These are phyloP conservation scores for Urocyon cinereoargenteus DNA, from an alignment of 2,797 vertebrate genomes.

Conservation along the genomic window DNA sequence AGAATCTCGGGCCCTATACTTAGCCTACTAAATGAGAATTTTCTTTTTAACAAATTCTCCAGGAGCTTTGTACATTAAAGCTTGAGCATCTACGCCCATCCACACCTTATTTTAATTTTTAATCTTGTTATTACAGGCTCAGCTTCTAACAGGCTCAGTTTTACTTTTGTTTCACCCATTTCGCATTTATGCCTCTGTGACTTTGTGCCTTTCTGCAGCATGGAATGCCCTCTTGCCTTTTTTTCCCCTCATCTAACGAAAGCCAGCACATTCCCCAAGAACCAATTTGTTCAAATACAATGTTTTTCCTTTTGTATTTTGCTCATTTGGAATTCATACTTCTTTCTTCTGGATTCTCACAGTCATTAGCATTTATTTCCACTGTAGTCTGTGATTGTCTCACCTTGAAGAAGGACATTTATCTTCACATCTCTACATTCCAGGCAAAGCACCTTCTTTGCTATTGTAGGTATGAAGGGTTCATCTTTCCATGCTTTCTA, in stretches of 20 bases:
- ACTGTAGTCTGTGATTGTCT: background rate
- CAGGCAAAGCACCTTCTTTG: background rate
- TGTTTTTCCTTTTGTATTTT: background rate
- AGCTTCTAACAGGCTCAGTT: background rate
- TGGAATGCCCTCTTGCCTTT: background rate
- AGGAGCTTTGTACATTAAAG: background rate
- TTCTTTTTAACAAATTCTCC: background rate
- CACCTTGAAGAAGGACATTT: background rate
- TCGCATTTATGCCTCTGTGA: background rate
- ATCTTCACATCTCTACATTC: background rate
- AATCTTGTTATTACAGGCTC: background rate
- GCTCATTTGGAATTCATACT: background rate
- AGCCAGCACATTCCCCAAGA: background rate
- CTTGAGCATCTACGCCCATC: background rate
- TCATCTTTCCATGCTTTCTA: background rate
- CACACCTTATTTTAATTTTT: background rate
- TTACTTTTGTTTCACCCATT: background rate
- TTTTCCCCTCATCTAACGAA: background rate
- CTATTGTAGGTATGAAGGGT: background rate
- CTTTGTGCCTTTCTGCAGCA: background rate
- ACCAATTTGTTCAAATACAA: background rate
- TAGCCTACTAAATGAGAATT: background rate
- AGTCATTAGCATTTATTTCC: background rate
- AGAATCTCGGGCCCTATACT: background rate
- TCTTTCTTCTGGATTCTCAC: background rate